These are phyloP conservation scores for Noctua comes DNA, from an alignment of 2,888 invertebrate genomes.

Conservation along the genomic window DNA sequence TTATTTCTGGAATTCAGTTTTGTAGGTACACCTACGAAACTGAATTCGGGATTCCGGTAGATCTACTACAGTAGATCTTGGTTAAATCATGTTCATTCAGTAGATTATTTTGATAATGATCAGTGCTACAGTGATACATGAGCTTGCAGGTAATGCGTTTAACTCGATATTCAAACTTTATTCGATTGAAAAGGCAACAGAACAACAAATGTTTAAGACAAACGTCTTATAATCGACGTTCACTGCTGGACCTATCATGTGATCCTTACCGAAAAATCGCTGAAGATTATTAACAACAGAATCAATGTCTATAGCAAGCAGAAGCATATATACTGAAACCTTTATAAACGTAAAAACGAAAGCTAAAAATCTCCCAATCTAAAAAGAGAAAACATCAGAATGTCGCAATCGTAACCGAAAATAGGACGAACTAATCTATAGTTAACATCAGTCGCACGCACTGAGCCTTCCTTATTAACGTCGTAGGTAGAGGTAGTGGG, in stretches of 20 bases:
- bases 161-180: not conserved
- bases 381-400: constrained; percentile 47
- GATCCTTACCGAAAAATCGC: not conserved
- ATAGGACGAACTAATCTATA: constrained; percentile 63
- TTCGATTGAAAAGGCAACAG: not conserved
- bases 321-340: not conserved
- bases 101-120: constrained; percentile 3
- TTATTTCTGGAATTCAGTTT: constrained; percentile 5
- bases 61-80: constrained; percentile 11
- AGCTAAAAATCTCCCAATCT: constrained; percentile 28
- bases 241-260: not conserved
- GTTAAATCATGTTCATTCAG: not conserved
- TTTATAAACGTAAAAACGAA: constrained; percentile 11
- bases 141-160: not conserved
- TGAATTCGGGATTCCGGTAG: too few species aligned
- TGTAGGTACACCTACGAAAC: too few species aligned
- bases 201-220: not conserved
- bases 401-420: constrained; percentile 61
- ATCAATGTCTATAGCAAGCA: not conserved
- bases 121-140: not conserved
- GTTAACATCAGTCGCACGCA: constrained; percentile 62
- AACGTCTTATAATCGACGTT: not conserved
- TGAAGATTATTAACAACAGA: not conserved
- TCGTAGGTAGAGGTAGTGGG: constrained; percentile 60
- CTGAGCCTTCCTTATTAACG: constrained; percentile 62